Evolutionary conservation across 2,888 invertebrate species (phyloP).

Genomic region (Harmothoe impar): DNA sequence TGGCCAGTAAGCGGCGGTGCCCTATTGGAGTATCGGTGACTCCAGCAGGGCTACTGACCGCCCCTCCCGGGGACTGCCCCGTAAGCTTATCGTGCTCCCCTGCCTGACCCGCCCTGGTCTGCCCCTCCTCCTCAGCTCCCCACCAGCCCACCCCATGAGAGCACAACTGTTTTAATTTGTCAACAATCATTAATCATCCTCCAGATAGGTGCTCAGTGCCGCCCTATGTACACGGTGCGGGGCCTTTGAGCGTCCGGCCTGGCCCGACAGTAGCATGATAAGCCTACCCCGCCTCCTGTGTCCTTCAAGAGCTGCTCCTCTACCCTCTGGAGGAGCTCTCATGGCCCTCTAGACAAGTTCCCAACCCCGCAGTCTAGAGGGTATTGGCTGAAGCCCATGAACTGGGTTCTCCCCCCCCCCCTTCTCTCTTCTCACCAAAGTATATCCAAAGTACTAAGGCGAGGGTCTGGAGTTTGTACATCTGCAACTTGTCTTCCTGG

Average conservation of each 20-base stretch:
- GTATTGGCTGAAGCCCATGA: too few relatives aligned
- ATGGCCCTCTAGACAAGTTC: too few relatives aligned
- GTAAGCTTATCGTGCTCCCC: slow-evolving; percentile 49
- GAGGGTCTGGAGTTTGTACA: background rate
- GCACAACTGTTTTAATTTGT: slow-evolving; percentile 66
- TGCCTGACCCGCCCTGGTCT: slow-evolving; percentile 9
- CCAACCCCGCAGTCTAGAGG: too few relatives aligned
- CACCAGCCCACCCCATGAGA: slow-evolving; percentile 54
- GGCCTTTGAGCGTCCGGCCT: slow-evolving; percentile 41
- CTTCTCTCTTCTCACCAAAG: too few relatives aligned
- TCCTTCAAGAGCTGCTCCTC: background rate
- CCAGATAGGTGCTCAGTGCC: slow-evolving; percentile 37
- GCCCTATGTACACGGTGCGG: slow-evolving; percentile 12
- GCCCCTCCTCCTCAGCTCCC: slow-evolving; percentile 29
- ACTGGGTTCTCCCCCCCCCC: too few relatives aligned
- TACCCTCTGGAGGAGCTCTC: background rate
- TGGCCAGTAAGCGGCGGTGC: background rate
- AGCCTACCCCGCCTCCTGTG: slow-evolving; percentile 30
- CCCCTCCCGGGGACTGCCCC: slow-evolving; percentile 47
- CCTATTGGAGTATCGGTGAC: slow-evolving; percentile 49
- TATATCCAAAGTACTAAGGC: background rate
- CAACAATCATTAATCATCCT: slow-evolving; percentile 64
- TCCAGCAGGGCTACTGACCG: slow-evolving; percentile 33
- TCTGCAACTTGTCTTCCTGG: slow-evolving; percentile 36
- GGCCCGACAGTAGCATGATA: background rate